Percentiles rank a stretch among this genome's conserved stretches.
These are phyloP conservation scores for Poecilus cupreus DNA, from an alignment of 2,888 invertebrate species.

Conservation along the genomic window DNA sequence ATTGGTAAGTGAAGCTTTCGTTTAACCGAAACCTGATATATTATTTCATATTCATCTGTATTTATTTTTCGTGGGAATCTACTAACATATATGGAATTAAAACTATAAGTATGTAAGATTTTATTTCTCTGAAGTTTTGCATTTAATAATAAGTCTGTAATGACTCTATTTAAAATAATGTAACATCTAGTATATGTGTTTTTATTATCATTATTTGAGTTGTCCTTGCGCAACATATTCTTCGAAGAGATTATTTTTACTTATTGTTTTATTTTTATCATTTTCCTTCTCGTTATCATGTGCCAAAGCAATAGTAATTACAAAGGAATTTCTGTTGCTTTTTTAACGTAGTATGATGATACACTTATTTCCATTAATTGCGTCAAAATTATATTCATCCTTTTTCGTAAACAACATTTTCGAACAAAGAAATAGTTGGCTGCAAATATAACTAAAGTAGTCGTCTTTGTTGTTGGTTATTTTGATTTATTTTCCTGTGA, in stretches of 20 bases:
- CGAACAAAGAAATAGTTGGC: slow-evolving; percentile 38
- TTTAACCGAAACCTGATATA: not conserved
- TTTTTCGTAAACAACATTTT: slow-evolving; percentile 32
- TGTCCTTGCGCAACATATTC: not conserved
- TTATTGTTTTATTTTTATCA: slow-evolving; percentile 40
- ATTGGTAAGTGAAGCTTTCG: slow-evolving; percentile 68
- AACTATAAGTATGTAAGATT: not conserved
- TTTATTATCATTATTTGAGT: not conserved
- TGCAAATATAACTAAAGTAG: not conserved
- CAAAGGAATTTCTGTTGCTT: not conserved
- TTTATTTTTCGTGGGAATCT: not conserved
- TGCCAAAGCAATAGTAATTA: slow-evolving; percentile 7
- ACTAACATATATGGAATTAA: not conserved
- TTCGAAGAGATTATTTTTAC: no score
- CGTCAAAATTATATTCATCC: slow-evolving; percentile 18
- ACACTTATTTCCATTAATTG: not conserved
- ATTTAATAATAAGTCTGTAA: no score
- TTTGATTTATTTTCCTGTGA: slow-evolving; percentile 12
- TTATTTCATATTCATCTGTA: not conserved
- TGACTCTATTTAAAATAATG: no score
- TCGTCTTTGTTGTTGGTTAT: slow-evolving; percentile 6
- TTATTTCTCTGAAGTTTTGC: no score
- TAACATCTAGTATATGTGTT: no score
- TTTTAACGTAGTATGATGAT: not conserved
- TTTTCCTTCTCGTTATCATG: slow-evolving; percentile 1